Conservation (phyloP, 2,113 vertebrate genomes). For the Peromyscus leucopus region DNA sequence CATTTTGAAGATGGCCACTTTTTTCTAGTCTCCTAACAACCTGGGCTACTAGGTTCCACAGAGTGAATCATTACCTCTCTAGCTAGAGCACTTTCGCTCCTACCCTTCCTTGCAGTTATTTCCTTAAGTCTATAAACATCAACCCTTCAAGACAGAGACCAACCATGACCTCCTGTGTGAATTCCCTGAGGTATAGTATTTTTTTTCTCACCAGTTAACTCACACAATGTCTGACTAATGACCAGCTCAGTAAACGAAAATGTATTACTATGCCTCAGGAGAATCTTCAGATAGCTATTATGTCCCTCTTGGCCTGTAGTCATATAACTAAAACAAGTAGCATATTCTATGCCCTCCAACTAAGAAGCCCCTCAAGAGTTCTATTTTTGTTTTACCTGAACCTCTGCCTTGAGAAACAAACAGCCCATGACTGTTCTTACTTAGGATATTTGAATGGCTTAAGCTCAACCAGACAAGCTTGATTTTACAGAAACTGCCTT, state of each 20-base stretch:
- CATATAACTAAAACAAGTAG: background rate
- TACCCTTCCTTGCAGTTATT: background rate
- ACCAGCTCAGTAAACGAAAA: background rate
- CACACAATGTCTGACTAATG: background rate
- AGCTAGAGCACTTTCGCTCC: background rate
- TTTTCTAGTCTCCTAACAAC: background rate
- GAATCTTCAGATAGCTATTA: background rate
- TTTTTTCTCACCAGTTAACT: constrained; percentile 2
- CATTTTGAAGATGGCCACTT: constrained; percentile 17
- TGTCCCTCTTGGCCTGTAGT: background rate
- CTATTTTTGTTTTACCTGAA: background rate
- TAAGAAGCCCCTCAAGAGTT: background rate
- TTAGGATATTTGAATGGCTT: background rate
- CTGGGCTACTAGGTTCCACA: background rate
- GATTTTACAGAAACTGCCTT: background rate
- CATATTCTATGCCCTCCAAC: background rate
- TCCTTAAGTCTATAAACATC: background rate
- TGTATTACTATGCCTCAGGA: background rate
- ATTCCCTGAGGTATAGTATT: background rate
- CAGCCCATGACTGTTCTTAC: background rate
- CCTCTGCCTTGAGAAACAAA: background rate
- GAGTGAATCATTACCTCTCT: background rate
- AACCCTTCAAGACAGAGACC: background rate
- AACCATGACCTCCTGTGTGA: background rate
- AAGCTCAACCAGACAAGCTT: background rate